A percentile compares a stretch with the other conserved stretches of the same genome.
Conservation (phyloP, 2,113 vertebrate species). For the Thunnus maccoyii region DNA sequence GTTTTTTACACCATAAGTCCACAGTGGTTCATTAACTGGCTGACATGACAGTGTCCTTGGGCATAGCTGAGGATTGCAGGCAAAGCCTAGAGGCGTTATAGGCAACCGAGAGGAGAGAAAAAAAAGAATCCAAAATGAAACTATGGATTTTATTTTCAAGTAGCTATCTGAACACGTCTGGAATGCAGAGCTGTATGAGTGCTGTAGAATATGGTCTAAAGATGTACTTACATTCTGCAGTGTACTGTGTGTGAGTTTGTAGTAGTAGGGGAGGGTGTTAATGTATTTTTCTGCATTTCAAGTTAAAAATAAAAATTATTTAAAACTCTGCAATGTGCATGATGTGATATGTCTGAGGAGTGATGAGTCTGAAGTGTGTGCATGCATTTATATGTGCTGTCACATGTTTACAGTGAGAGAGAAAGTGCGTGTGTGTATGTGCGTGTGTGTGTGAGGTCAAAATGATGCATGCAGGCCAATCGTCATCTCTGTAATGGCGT, state of each 20-base stretch:
- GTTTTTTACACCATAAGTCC: conserved; percentile 27
- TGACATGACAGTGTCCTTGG: conserved; percentile 27
- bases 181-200: too few relatives aligned
- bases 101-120: not conserved
- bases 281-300: conserved; percentile 3
- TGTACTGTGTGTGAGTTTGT: not conserved
- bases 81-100: not conserved
- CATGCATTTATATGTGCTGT: not conserved
- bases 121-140: not conserved
- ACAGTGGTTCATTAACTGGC: conserved; percentile 43
- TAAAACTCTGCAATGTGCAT: not conserved
- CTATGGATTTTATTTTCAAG: conserved; percentile 5
- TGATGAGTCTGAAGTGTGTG: conserved; percentile 2
- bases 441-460: conserved; percentile 25
- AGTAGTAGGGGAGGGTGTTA: not conserved
- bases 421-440: not conserved
- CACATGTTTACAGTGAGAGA: not conserved
- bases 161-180: too few relatives aligned
- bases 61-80: conserved; percentile 33
- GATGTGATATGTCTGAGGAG: not conserved
- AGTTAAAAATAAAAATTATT: not conserved
- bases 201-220: not conserved
- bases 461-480: conserved; percentile 17
- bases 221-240: not conserved
- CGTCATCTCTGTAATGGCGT: conserved; percentile 26